These are phyloP conservation scores for Phortica magna DNA, from an alignment of 2,888 invertebrate genomes.

Conservation along the genomic window DNA sequence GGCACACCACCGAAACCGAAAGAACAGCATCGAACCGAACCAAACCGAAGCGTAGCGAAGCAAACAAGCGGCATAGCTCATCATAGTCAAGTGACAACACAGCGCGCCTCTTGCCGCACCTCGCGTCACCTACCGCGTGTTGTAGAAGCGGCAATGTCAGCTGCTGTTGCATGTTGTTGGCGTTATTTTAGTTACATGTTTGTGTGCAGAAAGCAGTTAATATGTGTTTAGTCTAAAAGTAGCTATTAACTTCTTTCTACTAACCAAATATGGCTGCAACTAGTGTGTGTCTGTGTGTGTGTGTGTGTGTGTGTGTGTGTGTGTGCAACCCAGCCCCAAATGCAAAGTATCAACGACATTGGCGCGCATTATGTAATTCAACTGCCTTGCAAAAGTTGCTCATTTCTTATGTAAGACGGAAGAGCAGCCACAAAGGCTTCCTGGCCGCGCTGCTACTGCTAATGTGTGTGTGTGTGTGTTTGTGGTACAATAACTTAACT, in stretches of 20 bases:
- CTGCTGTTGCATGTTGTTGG: conserved; percentile 1
- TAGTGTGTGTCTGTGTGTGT: background rate
- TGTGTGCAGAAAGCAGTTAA: conserved; percentile 51
- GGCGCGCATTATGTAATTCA: conserved; percentile 30
- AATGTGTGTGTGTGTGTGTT: no score
- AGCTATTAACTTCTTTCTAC: conserved; percentile 56
- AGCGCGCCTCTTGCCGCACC: conserved; percentile 4
- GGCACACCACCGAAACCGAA: conserved; percentile 27
- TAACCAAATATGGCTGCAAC: conserved; percentile 28
- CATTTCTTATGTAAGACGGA: conserved; percentile 45
- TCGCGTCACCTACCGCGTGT: conserved; percentile 53
- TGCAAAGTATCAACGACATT: background rate
- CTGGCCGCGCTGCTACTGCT: background rate
- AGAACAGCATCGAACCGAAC: background rate
- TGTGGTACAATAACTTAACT: background rate
- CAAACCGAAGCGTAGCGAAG: background rate
- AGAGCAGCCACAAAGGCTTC: conserved; percentile 36
- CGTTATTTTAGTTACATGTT: conserved; percentile 32
- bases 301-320: background rate
- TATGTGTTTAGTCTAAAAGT: conserved; percentile 62
- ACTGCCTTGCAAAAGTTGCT: conserved; percentile 4
- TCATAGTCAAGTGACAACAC: conserved; percentile 1
- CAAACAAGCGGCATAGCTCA: conserved; percentile 13
- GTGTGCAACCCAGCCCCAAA: background rate
- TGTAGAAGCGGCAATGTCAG: conserved; percentile 9